Percentiles rank a stretch among this genome's conserved stretches.
phyloP scores from a whole-genome alignment of 1,140 invertebrate species.

The Drosophila suzukii region DNA sequence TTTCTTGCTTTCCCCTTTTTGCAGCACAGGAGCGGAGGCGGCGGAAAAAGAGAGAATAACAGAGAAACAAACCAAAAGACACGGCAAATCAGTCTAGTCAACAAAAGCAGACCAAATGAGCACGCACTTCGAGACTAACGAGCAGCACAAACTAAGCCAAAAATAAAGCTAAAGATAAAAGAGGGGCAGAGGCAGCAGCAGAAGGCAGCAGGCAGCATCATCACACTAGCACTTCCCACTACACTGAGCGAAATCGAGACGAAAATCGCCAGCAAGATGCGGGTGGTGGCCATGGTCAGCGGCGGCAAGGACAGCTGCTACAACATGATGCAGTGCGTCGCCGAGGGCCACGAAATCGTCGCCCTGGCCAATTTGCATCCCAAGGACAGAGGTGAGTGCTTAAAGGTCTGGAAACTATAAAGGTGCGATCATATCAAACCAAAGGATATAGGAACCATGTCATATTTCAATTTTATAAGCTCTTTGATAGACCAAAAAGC shows the following conservation, averaged over 20 bases:
- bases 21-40: constrained; percentile 13
- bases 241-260: constrained; percentile 5
- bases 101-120: constrained; percentile 77
- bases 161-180: constrained; percentile 44
- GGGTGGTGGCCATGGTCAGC: constrained; percentile 95
- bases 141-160: constrained; percentile 68
- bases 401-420: too few species aligned
- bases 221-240: constrained; percentile 4
- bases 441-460: too few species aligned
- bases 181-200: background rate
- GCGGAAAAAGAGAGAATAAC: constrained; percentile 1
- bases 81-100: constrained; percentile 70
- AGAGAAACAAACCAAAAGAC: constrained; percentile 16
- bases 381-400: constrained; percentile 89
- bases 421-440: too few species aligned
- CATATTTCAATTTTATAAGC: too few species aligned
- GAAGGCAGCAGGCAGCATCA: background rate
- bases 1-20: background rate
- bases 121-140: constrained; percentile 60
- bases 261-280: constrained; percentile 86
- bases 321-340: constrained; percentile 99
- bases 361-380: constrained; percentile 98
- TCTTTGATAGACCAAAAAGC: too few species aligned
- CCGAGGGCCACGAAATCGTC: constrained; percentile 97
- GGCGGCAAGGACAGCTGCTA: constrained; percentile 99